Percentiles rank a stretch among this genome's conserved stretches.
Evolutionary conservation across 2,888 invertebrate species (phyloP).

Genomic region (Nyleta sp.): DNA sequence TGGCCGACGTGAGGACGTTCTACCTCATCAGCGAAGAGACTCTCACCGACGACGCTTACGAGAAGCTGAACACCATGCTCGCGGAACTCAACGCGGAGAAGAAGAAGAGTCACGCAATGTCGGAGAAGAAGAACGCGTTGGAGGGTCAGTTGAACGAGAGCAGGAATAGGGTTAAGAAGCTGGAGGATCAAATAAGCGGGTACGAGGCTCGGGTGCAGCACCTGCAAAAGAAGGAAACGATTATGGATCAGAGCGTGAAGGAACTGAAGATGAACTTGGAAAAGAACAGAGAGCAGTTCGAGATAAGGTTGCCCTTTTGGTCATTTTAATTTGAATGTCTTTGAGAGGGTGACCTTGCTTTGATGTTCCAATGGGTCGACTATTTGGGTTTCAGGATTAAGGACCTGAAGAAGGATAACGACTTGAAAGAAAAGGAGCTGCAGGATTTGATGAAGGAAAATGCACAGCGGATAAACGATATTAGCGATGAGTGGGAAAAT

Average conservation of each 20-base stretch:
- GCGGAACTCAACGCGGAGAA: constrained; percentile 29
- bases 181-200: constrained; percentile 30
- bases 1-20: too few species aligned
- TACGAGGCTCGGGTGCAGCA: constrained; percentile 6
- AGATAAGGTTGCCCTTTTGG: too few species aligned
- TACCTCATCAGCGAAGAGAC: constrained; percentile 49
- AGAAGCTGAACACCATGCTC: constrained; percentile 11
- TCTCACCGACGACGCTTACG: not conserved
- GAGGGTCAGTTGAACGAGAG: constrained; percentile 37
- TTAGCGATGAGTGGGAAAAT: too few species aligned
- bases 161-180: constrained; percentile 25
- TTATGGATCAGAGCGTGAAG: constrained; percentile 29
- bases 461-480: too few species aligned
- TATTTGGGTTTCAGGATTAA: too few species aligned
- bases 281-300: constrained; percentile 22
- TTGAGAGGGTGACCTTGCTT: too few species aligned
- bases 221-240: constrained; percentile 14
- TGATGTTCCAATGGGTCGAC: too few species aligned
- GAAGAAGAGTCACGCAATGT: constrained; percentile 1
- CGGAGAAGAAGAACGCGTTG: constrained; percentile 26
- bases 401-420: too few species aligned
- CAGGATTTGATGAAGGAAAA: too few species aligned
- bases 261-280: constrained; percentile 20
- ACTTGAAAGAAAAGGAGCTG: too few species aligned
- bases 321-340: too few species aligned